Percentiles rank a stretch among this genome's conserved stretches.
phyloP scores from a whole-genome alignment of 2,113 vertebrate species.

The Ardeotis arabs region DNA sequence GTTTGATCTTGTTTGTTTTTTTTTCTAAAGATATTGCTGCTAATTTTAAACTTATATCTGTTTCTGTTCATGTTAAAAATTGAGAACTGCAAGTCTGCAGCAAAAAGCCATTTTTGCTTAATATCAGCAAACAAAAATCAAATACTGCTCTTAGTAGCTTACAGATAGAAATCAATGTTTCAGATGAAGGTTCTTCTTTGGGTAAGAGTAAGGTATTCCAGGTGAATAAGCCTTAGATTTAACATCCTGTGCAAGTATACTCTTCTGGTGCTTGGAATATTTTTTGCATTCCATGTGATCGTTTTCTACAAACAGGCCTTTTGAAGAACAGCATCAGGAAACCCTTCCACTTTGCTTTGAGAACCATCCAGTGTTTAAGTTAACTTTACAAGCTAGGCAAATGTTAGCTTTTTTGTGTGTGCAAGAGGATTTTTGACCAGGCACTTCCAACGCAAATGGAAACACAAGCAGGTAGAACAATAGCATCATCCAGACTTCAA shows the following conservation, averaged over 20 bases:
- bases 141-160: neutral
- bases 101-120: neutral
- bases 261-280: neutral
- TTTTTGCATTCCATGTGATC: neutral
- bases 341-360: neutral
- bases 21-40: rapidly evolving
- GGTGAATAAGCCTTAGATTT: neutral
- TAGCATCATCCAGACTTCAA: neutral
- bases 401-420: neutral
- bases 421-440: neutral
- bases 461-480: neutral
- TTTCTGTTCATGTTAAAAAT: neutral
- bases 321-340: neutral
- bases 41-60: neutral
- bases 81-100: neutral
- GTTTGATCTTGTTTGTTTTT: too few relatives aligned
- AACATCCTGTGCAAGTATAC: neutral
- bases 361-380: neutral
- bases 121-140: neutral
- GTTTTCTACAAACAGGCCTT: neutral
- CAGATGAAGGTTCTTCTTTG: neutral
- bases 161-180: rapidly evolving
- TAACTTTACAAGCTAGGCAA: neutral
- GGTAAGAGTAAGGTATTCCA: neutral
- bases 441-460: neutral